These are phyloP conservation scores for Muscicapa adusta DNA, from an alignment of 2,113 vertebrate species.

Conservation along the genomic window DNA sequence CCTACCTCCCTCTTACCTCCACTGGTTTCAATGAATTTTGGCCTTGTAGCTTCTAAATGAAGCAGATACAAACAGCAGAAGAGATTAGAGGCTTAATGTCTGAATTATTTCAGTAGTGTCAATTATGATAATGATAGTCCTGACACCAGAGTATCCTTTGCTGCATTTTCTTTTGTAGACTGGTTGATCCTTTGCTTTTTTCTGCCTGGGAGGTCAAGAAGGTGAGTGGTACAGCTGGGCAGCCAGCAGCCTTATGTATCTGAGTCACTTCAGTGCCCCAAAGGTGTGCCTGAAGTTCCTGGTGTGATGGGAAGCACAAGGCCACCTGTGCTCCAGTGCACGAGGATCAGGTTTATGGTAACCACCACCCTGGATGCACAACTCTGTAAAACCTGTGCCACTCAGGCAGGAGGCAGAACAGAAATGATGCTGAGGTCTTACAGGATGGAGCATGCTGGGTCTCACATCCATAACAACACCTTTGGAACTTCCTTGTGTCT, in stretches of 20 bases:
- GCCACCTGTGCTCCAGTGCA: background rate
- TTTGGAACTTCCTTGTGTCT: background rate
- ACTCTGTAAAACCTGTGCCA: background rate
- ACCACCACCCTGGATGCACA: background rate
- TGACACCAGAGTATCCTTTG: background rate
- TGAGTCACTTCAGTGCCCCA: background rate
- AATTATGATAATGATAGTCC: constrained; percentile 26
- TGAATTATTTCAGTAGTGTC: background rate
- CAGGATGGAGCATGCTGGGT: background rate
- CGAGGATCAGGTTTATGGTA: background rate
- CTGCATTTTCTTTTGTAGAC: background rate
- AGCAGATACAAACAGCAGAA: constrained; percentile 3
- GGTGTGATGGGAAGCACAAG: background rate
- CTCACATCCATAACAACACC: background rate
- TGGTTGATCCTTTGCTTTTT: constrained; percentile 2
- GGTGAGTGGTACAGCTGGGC: constrained; percentile 29
- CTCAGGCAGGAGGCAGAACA: background rate
- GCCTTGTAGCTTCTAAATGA: constrained; percentile 11
- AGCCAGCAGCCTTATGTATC: background rate
- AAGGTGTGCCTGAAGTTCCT: background rate
- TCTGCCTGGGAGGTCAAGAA: constrained; percentile 11
- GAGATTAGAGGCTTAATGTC: constrained; percentile 38
- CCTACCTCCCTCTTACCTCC: background rate
- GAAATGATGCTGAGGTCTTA: background rate
- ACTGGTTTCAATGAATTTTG: background rate